A percentile compares a stretch with the other conserved stretches of the same genome.
Evolutionary conservation across 2,888 invertebrate genomes (phyloP).

Genomic region (Platypus cylindrus): DNA sequence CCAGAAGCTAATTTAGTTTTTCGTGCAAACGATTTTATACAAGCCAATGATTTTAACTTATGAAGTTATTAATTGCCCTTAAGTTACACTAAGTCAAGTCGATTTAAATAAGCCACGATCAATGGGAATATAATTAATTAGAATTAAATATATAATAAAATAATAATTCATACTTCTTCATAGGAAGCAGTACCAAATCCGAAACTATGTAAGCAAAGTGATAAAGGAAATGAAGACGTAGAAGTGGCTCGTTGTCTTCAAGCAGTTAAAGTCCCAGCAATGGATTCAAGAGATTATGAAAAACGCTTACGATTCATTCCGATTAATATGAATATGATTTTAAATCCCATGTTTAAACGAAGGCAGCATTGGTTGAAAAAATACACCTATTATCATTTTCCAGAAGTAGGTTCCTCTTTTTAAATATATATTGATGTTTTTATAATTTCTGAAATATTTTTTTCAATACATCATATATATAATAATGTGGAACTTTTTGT

Average conservation of each 20-base stretch:
- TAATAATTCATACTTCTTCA: too few species aligned
- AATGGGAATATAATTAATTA: too few species aligned
- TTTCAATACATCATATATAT: not conserved
- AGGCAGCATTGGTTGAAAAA: slow-evolving; percentile 77
- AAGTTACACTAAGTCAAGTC: too few species aligned
- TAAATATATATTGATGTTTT: not conserved
- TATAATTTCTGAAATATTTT: not conserved
- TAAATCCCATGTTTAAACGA: slow-evolving; percentile 74
- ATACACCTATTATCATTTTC: slow-evolving; percentile 81
- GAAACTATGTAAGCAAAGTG: slow-evolving; percentile 37
- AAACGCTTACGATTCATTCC: slow-evolving; percentile 87
- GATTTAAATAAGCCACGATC: too few species aligned
- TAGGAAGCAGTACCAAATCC: slow-evolving; percentile 20
- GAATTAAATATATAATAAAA: too few species aligned
- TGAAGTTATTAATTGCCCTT: too few species aligned
- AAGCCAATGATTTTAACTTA: too few species aligned
- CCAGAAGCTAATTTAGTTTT: too few species aligned
- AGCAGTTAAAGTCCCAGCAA: slow-evolving; percentile 71
- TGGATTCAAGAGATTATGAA: slow-evolving; percentile 72
- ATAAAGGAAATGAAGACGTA: slow-evolving; percentile 77
- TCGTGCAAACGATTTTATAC: too few species aligned
- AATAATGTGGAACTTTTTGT: not conserved
- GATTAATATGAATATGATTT: slow-evolving; percentile 81
- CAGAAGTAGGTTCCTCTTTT: slow-evolving; percentile 49
- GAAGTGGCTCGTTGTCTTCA: slow-evolving; percentile 85